Base-by-base conservation (phyloP, 2,888 invertebrate genomes). In the Molorchus minor region DNA sequence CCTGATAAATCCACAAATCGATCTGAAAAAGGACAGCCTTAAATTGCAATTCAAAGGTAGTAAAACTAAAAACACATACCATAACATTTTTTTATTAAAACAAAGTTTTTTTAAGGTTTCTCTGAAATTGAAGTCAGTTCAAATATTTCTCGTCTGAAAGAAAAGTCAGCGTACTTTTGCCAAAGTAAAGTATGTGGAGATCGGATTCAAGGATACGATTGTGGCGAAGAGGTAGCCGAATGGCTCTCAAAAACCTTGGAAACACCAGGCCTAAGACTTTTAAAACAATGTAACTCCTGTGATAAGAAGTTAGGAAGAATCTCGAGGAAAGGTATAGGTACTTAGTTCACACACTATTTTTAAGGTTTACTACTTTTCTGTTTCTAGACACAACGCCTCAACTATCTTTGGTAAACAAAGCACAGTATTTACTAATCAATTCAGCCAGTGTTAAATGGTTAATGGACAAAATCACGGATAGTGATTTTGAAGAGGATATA, bases 171-270 rank as follows among this genome's bases (percentile, higher is more conserved):
- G 21, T 77, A 81, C 59, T 67, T 88, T 36, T 93, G 93, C 73
- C 86, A 87, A 63, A 93, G 91, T 74, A 93, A 93, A 85, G 89
- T 97, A 8, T 96, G 96, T 77, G 89, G 90, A 1, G 94, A 94
- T 75, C 82, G 86, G 61, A 86, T 95, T 0, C 84, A 87, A 71
- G 94, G 92, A 0, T 82, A 85, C 64, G 96, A 97, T 77, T 96
- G 94, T 79, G 97, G 97, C 0, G 86, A 90, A 53, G 86, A 86
- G 62, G 90, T 90, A 0, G 88, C 91, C 0, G 81, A 85, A 52
- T 98, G 97, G 97, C 82, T 98, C 33, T 88, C 89, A 56, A 82
- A 86, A 66, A 90, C 88, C 36, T 79, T 97, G 57, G 85, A 86
- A 62, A 79, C 84, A 49, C 85, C 88, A 0, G 93, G 89, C 47